phyloP scores from a whole-genome alignment of 2,888 invertebrate species.

The Ormyrus pomaceus region DNA sequence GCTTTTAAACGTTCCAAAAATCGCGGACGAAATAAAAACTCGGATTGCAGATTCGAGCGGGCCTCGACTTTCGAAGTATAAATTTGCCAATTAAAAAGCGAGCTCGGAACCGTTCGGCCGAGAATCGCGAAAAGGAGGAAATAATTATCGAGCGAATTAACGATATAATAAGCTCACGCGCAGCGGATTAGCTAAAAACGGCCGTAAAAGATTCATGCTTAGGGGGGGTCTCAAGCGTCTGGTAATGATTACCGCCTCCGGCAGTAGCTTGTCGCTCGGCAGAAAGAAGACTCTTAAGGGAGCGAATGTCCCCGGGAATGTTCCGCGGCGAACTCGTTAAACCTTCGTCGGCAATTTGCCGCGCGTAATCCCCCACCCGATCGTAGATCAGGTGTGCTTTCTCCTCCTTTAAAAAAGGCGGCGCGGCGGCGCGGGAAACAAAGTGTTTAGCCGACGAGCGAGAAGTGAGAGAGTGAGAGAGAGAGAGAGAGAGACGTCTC shows the following conservation, averaged over 20 bases:
- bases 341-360: conserved; percentile 41
- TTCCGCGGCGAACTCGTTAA: conserved; percentile 34
- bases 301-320: conserved; percentile 5
- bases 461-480: no score
- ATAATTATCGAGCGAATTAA: no score
- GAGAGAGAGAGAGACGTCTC: not conserved
- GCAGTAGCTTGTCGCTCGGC: not conserved
- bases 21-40: no score
- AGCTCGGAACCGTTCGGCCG: no score
- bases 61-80: no score
- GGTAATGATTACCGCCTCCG: conserved; percentile 35
- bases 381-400: conserved; percentile 35
- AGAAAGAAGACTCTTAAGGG: conserved; percentile 33
- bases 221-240: not conserved
- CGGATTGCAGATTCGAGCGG: no score
- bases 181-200: not conserved
- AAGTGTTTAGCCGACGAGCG: no score
- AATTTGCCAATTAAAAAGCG: no score
- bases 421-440: not conserved
- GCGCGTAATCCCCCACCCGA: conserved; percentile 27
- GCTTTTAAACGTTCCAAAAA: no score
- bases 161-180: not conserved
- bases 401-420: conserved; percentile 21
- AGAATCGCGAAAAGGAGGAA: no score
- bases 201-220: not conserved